Conservation (phyloP, 2,888 invertebrate genomes). For the Agonopterix alstromeriana region DNA sequence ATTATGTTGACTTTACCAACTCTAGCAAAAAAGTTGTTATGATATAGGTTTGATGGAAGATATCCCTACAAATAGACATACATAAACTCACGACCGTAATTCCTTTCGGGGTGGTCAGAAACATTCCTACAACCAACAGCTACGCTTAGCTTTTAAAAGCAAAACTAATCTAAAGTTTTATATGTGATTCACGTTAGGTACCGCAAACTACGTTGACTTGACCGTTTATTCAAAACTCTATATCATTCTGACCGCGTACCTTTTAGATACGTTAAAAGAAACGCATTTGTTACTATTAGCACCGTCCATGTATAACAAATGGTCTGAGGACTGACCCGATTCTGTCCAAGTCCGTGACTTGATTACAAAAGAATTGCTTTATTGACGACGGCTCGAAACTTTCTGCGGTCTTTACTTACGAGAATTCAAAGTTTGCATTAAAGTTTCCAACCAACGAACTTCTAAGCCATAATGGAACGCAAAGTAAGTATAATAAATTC, state of each 20-base stretch:
- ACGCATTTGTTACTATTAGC: slow-evolving; percentile 26
- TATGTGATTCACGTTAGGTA: too few relatives aligned
- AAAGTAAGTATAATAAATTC: too few relatives aligned
- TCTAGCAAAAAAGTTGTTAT: too few relatives aligned
- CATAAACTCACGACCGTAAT: too few relatives aligned
- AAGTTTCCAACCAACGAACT: background rate
- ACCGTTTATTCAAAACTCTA: background rate
- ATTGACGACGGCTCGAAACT: slow-evolving; percentile 18
- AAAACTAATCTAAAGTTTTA: too few relatives aligned
- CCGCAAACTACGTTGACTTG: background rate
- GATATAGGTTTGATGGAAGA: too few relatives aligned
- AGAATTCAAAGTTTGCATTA: background rate
- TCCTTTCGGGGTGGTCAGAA: too few relatives aligned
- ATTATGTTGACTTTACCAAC: too few relatives aligned
- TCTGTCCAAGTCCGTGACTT: slow-evolving; percentile 24
- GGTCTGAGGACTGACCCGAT: slow-evolving; percentile 18
- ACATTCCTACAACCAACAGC: too few relatives aligned
- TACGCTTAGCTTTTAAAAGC: too few relatives aligned
- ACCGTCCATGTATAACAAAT: slow-evolving; percentile 26
- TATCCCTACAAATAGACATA: too few relatives aligned
- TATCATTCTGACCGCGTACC: background rate
- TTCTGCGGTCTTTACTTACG: background rate
- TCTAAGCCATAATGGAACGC: too few relatives aligned
- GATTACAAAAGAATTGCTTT: slow-evolving; percentile 24
- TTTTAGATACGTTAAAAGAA: slow-evolving; percentile 12